These are phyloP conservation scores for Periphyllus acericola DNA, from an alignment of 2,888 invertebrate species.

Conservation along the genomic window DNA sequence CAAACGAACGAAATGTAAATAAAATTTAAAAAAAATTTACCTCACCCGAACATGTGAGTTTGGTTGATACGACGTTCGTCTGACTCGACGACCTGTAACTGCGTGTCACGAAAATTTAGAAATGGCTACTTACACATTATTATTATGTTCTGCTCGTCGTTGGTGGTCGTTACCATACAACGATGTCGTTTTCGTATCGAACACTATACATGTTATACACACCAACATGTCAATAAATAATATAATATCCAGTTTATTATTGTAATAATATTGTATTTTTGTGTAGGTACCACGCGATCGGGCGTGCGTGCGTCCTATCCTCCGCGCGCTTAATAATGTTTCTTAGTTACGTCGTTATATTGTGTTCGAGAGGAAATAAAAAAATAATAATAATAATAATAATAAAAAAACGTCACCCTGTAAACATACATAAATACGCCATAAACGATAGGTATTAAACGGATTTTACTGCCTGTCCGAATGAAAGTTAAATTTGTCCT, in stretches of 20 bases:
- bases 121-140: background rate
- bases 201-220: background rate
- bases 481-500: slow-evolving; percentile 26
- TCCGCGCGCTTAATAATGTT: no score
- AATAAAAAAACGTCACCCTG: background rate
- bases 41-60: no score
- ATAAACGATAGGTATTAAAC: background rate
- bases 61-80: no score
- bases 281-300: background rate
- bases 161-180: background rate
- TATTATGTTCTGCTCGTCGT: background rate
- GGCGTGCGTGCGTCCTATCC: background rate
- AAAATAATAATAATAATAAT: background rate
- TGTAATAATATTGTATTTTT: background rate
- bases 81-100: background rate
- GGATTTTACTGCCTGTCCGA: slow-evolving; percentile 11
- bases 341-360: background rate
- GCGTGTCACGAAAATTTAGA: background rate
- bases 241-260: background rate
- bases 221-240: no score
- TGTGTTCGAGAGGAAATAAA: background rate
- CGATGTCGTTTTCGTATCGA: background rate
- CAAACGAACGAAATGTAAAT: no score
- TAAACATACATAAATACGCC: background rate
- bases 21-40: no score